Base-by-base conservation (phyloP, 2,888 invertebrate genomes). In the Eurytoma adleriae region DNA sequence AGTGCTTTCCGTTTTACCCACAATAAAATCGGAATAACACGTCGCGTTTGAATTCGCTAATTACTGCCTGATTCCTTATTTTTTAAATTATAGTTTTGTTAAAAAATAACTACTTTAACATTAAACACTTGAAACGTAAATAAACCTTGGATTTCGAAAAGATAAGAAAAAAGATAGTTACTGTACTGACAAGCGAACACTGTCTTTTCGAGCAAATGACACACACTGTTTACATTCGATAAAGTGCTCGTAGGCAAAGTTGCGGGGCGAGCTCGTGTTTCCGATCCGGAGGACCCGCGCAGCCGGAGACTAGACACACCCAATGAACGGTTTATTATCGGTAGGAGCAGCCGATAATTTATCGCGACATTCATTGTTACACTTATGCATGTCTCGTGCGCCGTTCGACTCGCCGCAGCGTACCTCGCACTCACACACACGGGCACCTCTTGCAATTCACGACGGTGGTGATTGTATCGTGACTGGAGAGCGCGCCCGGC, bases 311-410 rank as follows among this genome's bases (percentile, higher is more conserved):
- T 48, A 64, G 79, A 73, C 81, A 79, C 81, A 67, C 81, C 81
- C 81, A 69, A 56, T 50, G 71, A 79, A 66, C 72, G 79, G 79
- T 81, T 79, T 69, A 79, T 76, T 76, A 81, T 81, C 75, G 64
- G 62, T 57, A 66, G 79, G 81, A 78, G 79, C 81, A 72, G 72
- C 79, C 72, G 79, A 81, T 81, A 79, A 79, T 77, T 82, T 77
- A 82, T 79, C 77, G 79, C 50, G 77, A 82, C 82, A 77, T 82
- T 82, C 77, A 76, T 79, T 82, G 82, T 82, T 82, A 73, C 79
- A 82, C 79, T 82, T 76, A 78, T 79, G 78, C 72, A 75, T 68
- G 67, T 54, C 72, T 54, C 24, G 56, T 64, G 73, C 80, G 62
- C 62, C 77, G 77, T 73, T 76, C 59, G 16, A 16, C 54, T 54